Base-by-base conservation (phyloP, 2,888 invertebrate species). In the Ecdyonurus torrentis region DNA sequence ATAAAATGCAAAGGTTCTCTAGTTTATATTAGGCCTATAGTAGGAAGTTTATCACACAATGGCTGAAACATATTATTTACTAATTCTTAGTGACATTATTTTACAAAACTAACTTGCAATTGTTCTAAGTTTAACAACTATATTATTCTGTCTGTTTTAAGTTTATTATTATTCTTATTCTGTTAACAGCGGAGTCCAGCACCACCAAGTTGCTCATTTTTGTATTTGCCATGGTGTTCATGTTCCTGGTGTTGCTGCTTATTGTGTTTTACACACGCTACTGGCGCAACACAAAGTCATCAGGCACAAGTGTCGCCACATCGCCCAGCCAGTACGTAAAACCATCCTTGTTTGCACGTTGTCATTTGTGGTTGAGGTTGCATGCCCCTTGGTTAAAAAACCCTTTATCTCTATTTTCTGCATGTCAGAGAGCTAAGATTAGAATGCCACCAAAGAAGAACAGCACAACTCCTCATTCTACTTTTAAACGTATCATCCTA, bases 131-230 rank as follows among this genome's bases (percentile, higher is more conserved):
- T n/a, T n/a, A n/a, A n/a, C n/a, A n/a, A n/a, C n/a, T n/a, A n/a
- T n/a, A n/a, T n/a, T n/a, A n/a, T n/a, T n/a, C n/a, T n/a, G n/a
- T n/a, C n/a, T n/a, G n/a, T n/a, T n/a, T n/a, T n/a, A n/a, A n/a
- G n/a, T n/a, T n/a, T n/a, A n/a, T n/a, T n/a, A n/a, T n/a, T n/a
- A n/a, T n/a, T n/a, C n/a, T n/a, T n/a, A n/a, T n/a, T n/a, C n/a
- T n/a, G 5, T 5, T 37, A 10, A 15, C 37, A 37, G 37, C 37
- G 5, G 37, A 37, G 7, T 37, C 37, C 15, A 15, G 37, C 37
- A 37, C 37, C 5, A 37, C 37, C 37, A 64, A 64, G 52, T 60
- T 61, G 20, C 62, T 52, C 25, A 23, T 63, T 23, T 5, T 18
- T 7, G 52, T n/a, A 55, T 53, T n/a, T 37, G 37, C 55, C 10